Evolutionary conservation across 2,888 invertebrate genomes (phyloP).

Genomic region (Sicus ferrugineus): DNA sequence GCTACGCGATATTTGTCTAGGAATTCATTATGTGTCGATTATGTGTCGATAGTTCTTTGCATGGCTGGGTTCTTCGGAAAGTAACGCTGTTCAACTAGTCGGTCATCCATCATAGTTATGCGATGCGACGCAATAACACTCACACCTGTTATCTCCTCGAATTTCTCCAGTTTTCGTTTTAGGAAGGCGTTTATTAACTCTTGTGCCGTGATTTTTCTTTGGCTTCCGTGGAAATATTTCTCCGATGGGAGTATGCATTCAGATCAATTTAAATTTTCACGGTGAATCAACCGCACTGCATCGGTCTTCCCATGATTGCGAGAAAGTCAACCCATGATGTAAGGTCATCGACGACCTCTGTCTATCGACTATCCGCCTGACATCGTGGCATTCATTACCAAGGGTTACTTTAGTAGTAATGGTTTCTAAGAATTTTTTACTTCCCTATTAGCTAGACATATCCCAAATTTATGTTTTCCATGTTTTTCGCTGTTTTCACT

Average conservation of each 20-base stretch:
- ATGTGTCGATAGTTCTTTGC: not conserved
- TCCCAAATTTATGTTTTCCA: not conserved
- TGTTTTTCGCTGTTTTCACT: not conserved
- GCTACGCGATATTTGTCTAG: not conserved
- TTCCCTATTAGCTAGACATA: not conserved
- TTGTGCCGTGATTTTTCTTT: not conserved
- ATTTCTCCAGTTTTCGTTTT: not conserved
- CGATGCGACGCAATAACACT: not conserved
- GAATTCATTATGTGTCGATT: not conserved
- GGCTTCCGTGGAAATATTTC: not conserved
- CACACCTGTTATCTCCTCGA: not conserved
- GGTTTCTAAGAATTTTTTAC: not conserved
- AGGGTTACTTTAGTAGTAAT: not conserved
- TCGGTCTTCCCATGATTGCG: not conserved
- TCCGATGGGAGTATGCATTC: not conserved
- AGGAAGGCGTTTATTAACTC: not conserved
- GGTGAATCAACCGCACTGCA: not conserved
- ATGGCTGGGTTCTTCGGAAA: not conserved
- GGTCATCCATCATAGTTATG: not conserved
- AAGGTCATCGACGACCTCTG: not conserved
- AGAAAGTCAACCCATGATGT: not conserved
- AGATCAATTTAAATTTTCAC: not conserved
- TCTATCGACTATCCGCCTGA: not conserved
- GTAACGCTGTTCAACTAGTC: not conserved
- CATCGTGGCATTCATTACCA: not conserved